Evolutionary conservation across 2,113 vertebrate genomes (phyloP).

Genomic region (Gallinago media): DNA sequence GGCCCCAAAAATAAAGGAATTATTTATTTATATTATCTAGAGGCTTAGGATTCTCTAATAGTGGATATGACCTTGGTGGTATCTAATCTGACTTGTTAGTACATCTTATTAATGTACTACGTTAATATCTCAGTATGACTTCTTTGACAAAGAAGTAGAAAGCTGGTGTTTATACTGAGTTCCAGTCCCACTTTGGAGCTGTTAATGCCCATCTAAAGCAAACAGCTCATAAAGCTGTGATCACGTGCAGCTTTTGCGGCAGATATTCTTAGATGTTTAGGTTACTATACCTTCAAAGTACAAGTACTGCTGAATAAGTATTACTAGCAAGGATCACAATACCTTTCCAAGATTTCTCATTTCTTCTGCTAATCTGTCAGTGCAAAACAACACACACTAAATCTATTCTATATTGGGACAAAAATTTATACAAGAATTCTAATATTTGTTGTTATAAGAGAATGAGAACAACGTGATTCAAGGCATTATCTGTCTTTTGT

Average conservation of each 20-base stretch:
- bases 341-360: background rate
- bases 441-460: background rate
- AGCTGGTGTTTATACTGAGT: background rate
- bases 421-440: background rate
- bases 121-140: background rate
- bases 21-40: background rate
- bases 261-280: background rate
- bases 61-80: background rate
- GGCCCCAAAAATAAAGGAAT: background rate
- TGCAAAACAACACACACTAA: background rate
- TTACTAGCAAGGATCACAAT: background rate
- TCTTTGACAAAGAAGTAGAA: background rate
- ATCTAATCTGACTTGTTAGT: background rate
- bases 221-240: background rate
- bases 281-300: background rate
- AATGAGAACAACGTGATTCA: background rate
- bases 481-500: background rate
- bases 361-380: background rate
- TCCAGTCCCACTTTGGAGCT: background rate
- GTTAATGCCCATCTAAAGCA: background rate
- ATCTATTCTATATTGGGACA: background rate
- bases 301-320: background rate
- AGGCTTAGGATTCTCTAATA: background rate
- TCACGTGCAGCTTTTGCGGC: background rate
- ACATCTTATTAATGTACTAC: background rate